A percentile compares a stretch with the other conserved stretches of the same genome.
Conservation (phyloP, 2,888 invertebrate genomes). For the Ctenicera cuprea region DNA sequence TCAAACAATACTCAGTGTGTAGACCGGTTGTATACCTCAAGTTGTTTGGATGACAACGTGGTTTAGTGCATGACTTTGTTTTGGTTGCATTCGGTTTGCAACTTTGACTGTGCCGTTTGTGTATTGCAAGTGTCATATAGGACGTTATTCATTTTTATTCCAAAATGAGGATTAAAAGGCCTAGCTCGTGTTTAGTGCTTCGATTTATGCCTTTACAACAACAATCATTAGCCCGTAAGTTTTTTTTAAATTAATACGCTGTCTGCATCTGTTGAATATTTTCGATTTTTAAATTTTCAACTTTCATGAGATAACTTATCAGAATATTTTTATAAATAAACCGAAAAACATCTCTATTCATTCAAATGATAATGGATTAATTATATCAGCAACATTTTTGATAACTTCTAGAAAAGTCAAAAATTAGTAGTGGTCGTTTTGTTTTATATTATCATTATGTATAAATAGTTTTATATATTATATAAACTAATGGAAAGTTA, state of each 20-base stretch:
- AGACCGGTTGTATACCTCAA: constrained; percentile 43
- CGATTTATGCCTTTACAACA: constrained; percentile 76
- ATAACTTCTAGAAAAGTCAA: no score
- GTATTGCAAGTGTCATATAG: constrained; percentile 13
- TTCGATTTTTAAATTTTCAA: constrained; percentile 15
- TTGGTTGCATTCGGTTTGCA: constrained; percentile 15
- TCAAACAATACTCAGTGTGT: constrained; percentile 46
- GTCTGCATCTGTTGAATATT: no score
- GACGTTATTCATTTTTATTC: background rate
- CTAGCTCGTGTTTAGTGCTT: constrained; percentile 79
- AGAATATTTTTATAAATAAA: background rate
- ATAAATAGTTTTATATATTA: no score
- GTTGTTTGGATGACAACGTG: constrained; percentile 36
- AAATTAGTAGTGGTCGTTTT: no score
- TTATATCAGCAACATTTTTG: no score
- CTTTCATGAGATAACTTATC: background rate
- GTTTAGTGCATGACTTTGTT: constrained; percentile 35
- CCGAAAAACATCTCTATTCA: background rate
- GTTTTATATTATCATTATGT: no score
- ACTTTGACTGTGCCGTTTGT: constrained; percentile 27
- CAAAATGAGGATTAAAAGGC: constrained; percentile 79
- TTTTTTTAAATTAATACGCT: no score
- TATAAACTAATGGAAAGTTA: no score
- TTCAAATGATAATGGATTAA: background rate
- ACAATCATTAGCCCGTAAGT: constrained; percentile 61